Conservation (phyloP, 2,888 invertebrate genomes). For the Heliconius ismenius region DNA sequence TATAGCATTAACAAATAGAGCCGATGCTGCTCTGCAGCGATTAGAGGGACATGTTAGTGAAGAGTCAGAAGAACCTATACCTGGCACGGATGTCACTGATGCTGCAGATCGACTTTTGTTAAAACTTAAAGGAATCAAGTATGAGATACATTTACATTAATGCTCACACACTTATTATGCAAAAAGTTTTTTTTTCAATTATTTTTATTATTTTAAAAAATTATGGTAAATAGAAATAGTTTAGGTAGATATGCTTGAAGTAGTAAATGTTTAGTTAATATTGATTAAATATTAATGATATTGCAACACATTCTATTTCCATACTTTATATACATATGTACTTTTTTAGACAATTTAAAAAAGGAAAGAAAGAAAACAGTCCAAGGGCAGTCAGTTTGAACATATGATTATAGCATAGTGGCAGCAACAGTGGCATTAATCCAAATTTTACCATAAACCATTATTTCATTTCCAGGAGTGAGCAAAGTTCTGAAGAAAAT, state of each 20-base stretch:
- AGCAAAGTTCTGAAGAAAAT: slow-evolving; percentile 63
- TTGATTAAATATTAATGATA: not conserved
- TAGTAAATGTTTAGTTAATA: not conserved
- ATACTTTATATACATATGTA: not conserved
- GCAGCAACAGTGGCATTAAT: not conserved
- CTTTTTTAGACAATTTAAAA: no score
- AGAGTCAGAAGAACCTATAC: slow-evolving; percentile 55
- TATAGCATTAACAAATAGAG: slow-evolving; percentile 71
- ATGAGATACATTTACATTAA: slow-evolving; percentile 40
- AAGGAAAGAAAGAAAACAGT: no score
- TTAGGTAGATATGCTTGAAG: not conserved
- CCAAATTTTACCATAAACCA: not conserved
- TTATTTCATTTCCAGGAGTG: slow-evolving; percentile 53
- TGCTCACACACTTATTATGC: no score
- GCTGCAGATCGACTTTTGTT: slow-evolving; percentile 64
- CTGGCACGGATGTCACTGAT: slow-evolving; percentile 63
- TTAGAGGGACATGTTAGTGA: slow-evolving; percentile 65
- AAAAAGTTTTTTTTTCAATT: no score
- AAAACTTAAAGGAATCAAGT: slow-evolving; percentile 68
- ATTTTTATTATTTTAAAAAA: no score
- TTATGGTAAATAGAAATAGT: no score
- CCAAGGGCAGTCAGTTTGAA: no score
- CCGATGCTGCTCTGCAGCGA: slow-evolving; percentile 71
- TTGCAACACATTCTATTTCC: not conserved
- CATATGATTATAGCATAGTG: not conserved